Evolutionary conservation across 35 echinoderm and acorn worm genomes (phyloP).

Genomic region (Heliocidaris tuberculata): DNA sequence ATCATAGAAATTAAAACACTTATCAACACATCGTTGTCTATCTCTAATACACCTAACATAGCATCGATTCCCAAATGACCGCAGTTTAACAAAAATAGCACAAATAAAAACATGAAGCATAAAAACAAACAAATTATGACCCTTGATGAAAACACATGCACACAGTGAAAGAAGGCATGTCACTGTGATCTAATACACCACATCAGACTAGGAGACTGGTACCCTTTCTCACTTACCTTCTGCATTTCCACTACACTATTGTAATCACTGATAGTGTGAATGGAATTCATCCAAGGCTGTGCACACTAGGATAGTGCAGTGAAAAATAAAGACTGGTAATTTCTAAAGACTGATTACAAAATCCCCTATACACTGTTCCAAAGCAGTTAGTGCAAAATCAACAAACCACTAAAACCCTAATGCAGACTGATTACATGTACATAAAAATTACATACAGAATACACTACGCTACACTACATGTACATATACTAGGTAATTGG

Average conservation of each 20-base stretch:
- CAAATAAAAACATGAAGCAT: background rate
- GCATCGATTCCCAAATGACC: too few relatives aligned
- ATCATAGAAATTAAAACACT: too few relatives aligned
- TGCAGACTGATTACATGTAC: too few relatives aligned
- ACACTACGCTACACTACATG: too few relatives aligned
- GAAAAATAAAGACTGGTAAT: slow-evolving; percentile 9
- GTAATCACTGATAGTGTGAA: slow-evolving; percentile 51
- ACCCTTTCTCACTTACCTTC: slow-evolving; percentile 38
- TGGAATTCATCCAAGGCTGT: slow-evolving; percentile 48
- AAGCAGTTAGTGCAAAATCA: too few relatives aligned
- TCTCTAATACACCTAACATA: too few relatives aligned
- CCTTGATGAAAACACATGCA: background rate
- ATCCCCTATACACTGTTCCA: too few relatives aligned
- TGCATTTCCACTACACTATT: slow-evolving; percentile 47
- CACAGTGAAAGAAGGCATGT: background rate
- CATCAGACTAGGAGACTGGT: slow-evolving; percentile 25
- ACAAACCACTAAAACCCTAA: too few relatives aligned
- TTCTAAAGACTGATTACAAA: background rate
- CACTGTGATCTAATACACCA: background rate
- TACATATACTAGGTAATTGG: too few relatives aligned
- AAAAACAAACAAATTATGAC: background rate
- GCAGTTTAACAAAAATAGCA: background rate
- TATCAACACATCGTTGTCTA: too few relatives aligned
- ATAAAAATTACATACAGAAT: too few relatives aligned
- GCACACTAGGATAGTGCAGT: slow-evolving; percentile 35